Evolutionary conservation across 2,113 vertebrate species (phyloP).

Genomic region (Paedocypris sp.): DNA sequence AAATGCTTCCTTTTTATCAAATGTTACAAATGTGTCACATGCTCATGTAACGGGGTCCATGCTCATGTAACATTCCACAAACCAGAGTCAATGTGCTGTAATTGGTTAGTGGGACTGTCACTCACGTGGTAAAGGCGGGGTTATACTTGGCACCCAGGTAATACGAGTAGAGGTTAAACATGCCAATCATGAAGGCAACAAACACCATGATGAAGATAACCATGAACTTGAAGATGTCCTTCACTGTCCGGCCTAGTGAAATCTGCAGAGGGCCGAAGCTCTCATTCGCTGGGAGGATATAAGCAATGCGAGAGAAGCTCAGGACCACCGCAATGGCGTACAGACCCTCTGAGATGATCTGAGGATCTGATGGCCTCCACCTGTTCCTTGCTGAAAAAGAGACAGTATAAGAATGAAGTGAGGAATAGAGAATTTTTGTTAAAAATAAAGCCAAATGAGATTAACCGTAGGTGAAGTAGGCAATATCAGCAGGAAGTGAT

Average conservation of each 20-base stretch:
- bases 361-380: conserved; percentile 93
- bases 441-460: no score
- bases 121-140: conserved; percentile 96
- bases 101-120: conserved; percentile 42
- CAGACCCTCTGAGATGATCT: conserved; percentile 96
- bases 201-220: conserved; percentile 99
- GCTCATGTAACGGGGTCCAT: no score
- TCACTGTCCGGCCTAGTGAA: conserved; percentile 90
- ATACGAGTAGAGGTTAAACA: conserved; percentile 98
- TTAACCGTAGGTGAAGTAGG: conserved; percentile 94
- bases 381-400: conserved; percentile 79
- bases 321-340: conserved; percentile 93
- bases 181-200: conserved; percentile 97
- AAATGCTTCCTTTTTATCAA: no score
- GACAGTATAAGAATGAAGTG: not conserved
- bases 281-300: conserved; percentile 96
- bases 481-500: conserved; percentile 83
- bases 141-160: conserved; percentile 97
- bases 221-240: conserved; percentile 99
- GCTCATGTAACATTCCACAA: no score
- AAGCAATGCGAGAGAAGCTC: conserved; percentile 95
- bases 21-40: no score
- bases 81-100: no score
- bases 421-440: not conserved
- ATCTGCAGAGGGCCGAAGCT: conserved; percentile 97